These are phyloP conservation scores for Chironomus striatipennis DNA, from an alignment of 1,140 invertebrate genomes.

Conservation along the genomic window DNA sequence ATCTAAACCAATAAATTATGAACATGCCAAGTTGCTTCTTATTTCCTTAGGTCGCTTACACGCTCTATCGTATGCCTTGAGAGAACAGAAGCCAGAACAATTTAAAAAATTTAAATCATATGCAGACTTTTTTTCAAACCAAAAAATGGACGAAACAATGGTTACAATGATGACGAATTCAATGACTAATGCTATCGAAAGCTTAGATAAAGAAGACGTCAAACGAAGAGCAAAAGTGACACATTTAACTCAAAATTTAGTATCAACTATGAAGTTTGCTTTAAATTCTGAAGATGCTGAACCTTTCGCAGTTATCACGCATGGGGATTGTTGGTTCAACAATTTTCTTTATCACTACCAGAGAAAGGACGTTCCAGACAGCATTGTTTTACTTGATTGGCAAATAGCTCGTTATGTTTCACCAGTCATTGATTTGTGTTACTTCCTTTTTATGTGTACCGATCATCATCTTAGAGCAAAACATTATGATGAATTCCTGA, in stretches of 20 bases:
- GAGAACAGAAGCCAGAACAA: slow-evolving; percentile 22
- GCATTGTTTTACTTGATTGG: slow-evolving; percentile 40
- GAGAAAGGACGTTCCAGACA: background rate
- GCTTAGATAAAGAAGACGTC: background rate
- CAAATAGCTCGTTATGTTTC: slow-evolving; percentile 43
- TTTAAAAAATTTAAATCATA: slow-evolving; percentile 11
- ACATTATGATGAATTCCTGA: slow-evolving; percentile 40
- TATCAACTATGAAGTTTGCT: background rate
- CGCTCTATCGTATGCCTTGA: slow-evolving; percentile 24
- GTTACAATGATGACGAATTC: background rate
- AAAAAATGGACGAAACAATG: background rate
- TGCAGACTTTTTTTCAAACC: background rate
- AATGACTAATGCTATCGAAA: background rate
- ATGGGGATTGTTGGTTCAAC: slow-evolving; percentile 35
- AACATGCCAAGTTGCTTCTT: background rate
- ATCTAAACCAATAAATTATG: background rate
- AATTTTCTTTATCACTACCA: background rate
- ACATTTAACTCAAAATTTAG: background rate
- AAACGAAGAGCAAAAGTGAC: background rate
- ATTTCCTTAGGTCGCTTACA: slow-evolving; percentile 2
- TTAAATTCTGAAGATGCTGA: slow-evolving; percentile 28
- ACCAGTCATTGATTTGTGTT: slow-evolving; percentile 45
- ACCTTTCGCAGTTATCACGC: slow-evolving; percentile 33
- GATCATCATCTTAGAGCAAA: slow-evolving; percentile 39
- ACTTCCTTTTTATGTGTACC: slow-evolving; percentile 44